phyloP scores from a whole-genome alignment of 2,888 invertebrate genomes.

The Eledona agricola region DNA sequence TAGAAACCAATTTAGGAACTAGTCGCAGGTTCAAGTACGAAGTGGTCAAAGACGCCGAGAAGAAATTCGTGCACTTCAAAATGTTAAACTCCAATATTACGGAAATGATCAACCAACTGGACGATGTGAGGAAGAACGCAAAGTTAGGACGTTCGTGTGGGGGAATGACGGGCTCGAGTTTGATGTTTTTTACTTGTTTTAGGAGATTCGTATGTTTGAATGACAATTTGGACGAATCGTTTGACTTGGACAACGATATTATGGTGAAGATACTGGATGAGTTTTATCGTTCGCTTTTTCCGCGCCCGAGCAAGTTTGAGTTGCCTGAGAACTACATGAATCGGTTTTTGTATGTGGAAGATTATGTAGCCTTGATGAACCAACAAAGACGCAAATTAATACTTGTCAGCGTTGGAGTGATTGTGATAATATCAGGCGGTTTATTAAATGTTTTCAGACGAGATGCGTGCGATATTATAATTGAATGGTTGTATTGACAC shows the following conservation, averaged over 20 bases:
- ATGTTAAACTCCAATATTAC: conserved; percentile 80
- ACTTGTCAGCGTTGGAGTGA: not conserved
- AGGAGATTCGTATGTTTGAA: conserved; percentile 85
- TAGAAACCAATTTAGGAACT: conserved; percentile 65
- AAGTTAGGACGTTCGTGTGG: too few species aligned
- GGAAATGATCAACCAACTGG: conserved; percentile 73
- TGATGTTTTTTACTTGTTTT: too few species aligned
- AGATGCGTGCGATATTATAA: too few species aligned
- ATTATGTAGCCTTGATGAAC: conserved; percentile 47
- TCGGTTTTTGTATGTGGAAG: conserved; percentile 69
- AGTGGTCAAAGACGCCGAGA: conserved; percentile 67
- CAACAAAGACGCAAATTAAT: conserved; percentile 1
- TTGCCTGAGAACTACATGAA: conserved; percentile 75
- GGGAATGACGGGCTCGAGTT: too few species aligned
- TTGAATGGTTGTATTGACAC: too few species aligned
- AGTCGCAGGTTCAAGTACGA: conserved; percentile 68
- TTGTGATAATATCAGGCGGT: too few species aligned
- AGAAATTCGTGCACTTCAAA: conserved; percentile 70
- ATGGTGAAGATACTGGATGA: conserved; percentile 76
- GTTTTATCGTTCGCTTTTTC: conserved; percentile 79
- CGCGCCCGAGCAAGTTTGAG: conserved; percentile 76
- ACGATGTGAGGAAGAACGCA: conserved; percentile 73
- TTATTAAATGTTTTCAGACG: too few species aligned
- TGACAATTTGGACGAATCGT: conserved; percentile 75
- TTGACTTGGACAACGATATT: conserved; percentile 70